Evolutionary conservation across 2,113 vertebrate species (phyloP), one percentile per base, ranked within the genome.

Genomic region (Dipodomys stephensi): DNA sequence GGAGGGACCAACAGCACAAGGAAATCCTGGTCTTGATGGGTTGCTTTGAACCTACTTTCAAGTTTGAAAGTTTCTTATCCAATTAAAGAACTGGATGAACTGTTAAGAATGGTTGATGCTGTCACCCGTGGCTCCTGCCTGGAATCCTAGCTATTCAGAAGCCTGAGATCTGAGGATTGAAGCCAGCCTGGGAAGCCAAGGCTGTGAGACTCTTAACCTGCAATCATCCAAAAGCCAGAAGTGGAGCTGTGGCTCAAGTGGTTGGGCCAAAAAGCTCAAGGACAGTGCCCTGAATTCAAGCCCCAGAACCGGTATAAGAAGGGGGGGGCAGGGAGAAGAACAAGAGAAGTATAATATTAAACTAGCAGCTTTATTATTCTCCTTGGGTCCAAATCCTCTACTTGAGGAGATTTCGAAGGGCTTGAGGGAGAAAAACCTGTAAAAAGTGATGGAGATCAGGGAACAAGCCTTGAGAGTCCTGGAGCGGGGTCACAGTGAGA

Each of bases 381-480:
- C 53, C 72, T 39, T 71, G 44, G 60, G 76, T 44, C 25, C 64
- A 49, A 9, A 57, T 65, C 78, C 62, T 93, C 86, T 57, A 96
- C 68, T 92, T 39, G 10, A 97, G 91, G 71, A 97, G 79, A 35
- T 68, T 76, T 98, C 73, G n/a, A 57, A 97, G 68, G 10, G 96
- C 96, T 90, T 98, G 98, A 0, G 99, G 99, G 60, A 99, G 85
- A 71, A 99, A 99, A 19, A 79, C 96, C 93, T 98, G 98, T 39
- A 99, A 90, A 68, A 99, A 99, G 71, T 99, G 99, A 95, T 98
- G 98, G 85, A 99, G 99, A 92, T 99, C 98, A 1, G 98, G 98
- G 82, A 99, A 99, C 19, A 98, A 90, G 4, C 98, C 98, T 0
- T 95, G 69, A 0, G 90, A 39, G 76, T 98, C 97, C 0, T 94